Evolutionary conservation across 2,113 vertebrate species (phyloP).

Genomic region (Cnemophilus loriae): DNA sequence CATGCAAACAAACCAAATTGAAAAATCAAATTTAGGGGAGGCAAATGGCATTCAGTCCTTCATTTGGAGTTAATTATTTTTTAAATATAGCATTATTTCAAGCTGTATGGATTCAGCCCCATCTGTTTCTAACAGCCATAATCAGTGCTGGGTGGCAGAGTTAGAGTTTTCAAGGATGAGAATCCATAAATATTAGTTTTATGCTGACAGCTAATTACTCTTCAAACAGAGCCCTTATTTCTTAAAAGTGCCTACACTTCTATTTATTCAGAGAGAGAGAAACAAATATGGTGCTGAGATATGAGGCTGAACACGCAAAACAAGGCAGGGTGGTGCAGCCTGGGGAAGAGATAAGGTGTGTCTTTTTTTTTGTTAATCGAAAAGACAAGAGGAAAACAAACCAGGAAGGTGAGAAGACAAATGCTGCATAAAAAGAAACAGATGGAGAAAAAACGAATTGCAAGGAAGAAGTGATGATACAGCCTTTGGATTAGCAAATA

Average conservation of each 20-base stretch:
- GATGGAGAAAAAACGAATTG: background rate
- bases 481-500: background rate
- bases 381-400: conserved; percentile 3
- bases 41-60: background rate
- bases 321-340: background rate
- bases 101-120: conserved; percentile 26
- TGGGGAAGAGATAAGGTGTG: background rate
- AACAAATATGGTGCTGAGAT: conserved; percentile 12
- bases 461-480: background rate
- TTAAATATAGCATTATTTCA: conserved; percentile 22
- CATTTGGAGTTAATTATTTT: conserved; percentile 52
- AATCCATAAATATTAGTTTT: conserved; percentile 47
- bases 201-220: conserved; percentile 61
- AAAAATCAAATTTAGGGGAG: background rate
- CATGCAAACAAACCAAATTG: background rate
- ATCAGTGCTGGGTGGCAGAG: conserved; percentile 7
- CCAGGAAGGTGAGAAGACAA: background rate
- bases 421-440: background rate
- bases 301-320: background rate
- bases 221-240: conserved; percentile 44
- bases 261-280: conserved; percentile 6
- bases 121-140: conserved; percentile 19
- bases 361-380: background rate
- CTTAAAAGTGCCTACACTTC: conserved; percentile 42
- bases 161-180: conserved; percentile 28